phyloP scores from a whole-genome alignment of 1,140 invertebrate species.

The Apis laboriosa region DNA sequence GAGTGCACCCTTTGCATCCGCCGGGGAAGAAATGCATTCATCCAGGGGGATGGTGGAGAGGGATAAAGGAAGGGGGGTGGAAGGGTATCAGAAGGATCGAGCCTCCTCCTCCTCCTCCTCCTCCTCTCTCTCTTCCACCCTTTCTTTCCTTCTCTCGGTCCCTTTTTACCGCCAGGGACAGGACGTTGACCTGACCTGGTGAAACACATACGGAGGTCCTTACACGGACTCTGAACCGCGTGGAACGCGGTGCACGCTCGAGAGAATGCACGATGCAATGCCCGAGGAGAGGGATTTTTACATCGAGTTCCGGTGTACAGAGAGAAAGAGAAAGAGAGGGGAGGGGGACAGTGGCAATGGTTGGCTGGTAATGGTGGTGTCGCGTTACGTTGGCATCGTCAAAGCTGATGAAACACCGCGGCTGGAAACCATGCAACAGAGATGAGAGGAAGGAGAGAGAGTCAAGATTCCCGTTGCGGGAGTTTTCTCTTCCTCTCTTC shows the following conservation, averaged over 20 bases:
- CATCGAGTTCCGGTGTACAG: conserved; percentile 55
- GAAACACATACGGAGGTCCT: conserved; percentile 80
- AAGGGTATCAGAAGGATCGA: conserved; percentile 71
- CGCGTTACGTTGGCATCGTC: conserved; percentile 15
- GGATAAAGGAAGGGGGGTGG: conserved; percentile 24
- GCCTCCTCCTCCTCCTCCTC: conserved; percentile 44
- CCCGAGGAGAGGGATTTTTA: conserved; percentile 71
- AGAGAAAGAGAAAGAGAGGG: conserved; percentile 1
- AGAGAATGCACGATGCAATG: conserved; percentile 69
- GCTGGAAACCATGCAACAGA: background rate
- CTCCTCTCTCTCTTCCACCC: conserved; percentile 1
- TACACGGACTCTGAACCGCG: conserved; percentile 66
- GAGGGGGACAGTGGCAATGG: conserved; percentile 14
- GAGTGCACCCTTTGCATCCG: conserved; percentile 51
- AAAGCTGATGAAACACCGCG: background rate
- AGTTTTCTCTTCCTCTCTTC: background rate
- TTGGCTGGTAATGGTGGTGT: conserved; percentile 26
- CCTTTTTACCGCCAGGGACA: conserved; percentile 63
- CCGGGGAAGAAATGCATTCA: conserved; percentile 71
- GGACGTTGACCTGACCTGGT: conserved; percentile 82
- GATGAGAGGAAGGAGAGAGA: background rate
- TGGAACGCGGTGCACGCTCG: conserved; percentile 41
- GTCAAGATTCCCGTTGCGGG: conserved; percentile 37
- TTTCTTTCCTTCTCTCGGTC: conserved; percentile 38
- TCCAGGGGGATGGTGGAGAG: conserved; percentile 48